phyloP scores from a whole-genome alignment of 2,113 vertebrate species.

The Pelusios castaneus region DNA sequence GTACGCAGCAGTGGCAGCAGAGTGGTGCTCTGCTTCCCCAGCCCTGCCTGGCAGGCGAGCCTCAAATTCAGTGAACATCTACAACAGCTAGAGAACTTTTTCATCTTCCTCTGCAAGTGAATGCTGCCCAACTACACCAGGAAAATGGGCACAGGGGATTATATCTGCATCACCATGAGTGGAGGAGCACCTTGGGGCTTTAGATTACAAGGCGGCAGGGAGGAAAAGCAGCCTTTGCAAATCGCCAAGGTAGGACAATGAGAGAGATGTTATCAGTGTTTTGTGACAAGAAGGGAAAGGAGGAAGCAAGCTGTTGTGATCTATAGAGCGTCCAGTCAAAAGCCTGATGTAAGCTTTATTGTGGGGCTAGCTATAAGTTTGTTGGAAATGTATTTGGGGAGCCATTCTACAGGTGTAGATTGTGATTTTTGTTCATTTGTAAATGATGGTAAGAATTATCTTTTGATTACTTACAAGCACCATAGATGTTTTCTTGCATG shows the following conservation, averaged over 20 bases:
- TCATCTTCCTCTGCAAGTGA: conserved; percentile 42
- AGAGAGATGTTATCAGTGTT: not conserved
- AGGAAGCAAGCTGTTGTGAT: not conserved
- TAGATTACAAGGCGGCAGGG: conserved; percentile 86
- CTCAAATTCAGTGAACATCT: conserved; percentile 41
- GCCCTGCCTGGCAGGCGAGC: conserved; percentile 37
- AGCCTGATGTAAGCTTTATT: not conserved
- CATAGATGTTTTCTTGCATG: not conserved
- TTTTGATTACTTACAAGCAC: not conserved
- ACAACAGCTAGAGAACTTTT: conserved; percentile 18
- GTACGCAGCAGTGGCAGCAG: conserved; percentile 53
- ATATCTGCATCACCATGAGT: conserved; percentile 90
- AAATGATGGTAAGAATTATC: not conserved
- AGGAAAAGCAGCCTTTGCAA: conserved; percentile 84
- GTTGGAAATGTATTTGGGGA: not conserved
- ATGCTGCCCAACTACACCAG: conserved; percentile 52
- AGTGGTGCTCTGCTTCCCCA: conserved; percentile 57
- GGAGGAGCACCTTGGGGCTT: conserved; percentile 96
- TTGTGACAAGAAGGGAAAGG: not conserved
- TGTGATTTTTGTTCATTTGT: not conserved
- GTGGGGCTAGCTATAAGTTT: not conserved
- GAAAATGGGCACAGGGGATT: conserved; percentile 93
- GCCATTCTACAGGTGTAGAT: conserved; percentile 9
- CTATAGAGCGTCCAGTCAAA: not conserved
- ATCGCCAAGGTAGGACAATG: conserved; percentile 87